Base-by-base conservation (phyloP, 2,888 invertebrate genomes). In the Chrysolina americana region DNA sequence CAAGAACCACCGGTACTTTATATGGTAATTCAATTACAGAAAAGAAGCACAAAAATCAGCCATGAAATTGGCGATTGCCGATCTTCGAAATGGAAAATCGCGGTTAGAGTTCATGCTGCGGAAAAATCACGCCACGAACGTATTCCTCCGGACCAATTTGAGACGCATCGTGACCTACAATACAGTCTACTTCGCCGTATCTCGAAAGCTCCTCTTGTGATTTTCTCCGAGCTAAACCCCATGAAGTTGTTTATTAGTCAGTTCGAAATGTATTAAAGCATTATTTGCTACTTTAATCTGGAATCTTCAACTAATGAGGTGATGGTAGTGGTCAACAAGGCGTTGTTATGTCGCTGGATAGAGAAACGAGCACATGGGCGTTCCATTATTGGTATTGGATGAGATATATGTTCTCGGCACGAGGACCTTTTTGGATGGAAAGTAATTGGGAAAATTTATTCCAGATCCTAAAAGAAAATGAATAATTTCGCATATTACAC, bases 241-340 rank as follows among this genome's bases (percentile, higher is more conserved):
- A 66, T 66, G 70, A 75, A 74, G 74, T 73, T 74, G 76, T 77
- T 77, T 78, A 77, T 65, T 74, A 73, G 74, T 65, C 71, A 71
- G 71, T 73, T 70, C 47, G 69, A 71, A 74, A 74, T 74, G 70
- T 75, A 76, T 78, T 75, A 73, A 75, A 72, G 74, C 72, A 76
- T 79, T 77, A 77, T 79, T 77, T 74, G 78, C 76, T 77, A 72
- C 74, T 73, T 74, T 74, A 79, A 79, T 77, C 78, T 73, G 65
- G 69, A 73, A 79, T 79, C 78, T 74, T 65, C 78, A 73, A 74
- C 76, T 79, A 79, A 79, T 79, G 78, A 77, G 78, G 76, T 77
- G 78, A 75, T 70, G 75, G 71, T 74, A 64, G 68, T 68, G 65
- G 69, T 74, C 69, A 70, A 71, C 66, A 70, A 77, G 74, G 77